Conservation (phyloP, 2,113 vertebrate species). For the Cygnus atratus region DNA sequence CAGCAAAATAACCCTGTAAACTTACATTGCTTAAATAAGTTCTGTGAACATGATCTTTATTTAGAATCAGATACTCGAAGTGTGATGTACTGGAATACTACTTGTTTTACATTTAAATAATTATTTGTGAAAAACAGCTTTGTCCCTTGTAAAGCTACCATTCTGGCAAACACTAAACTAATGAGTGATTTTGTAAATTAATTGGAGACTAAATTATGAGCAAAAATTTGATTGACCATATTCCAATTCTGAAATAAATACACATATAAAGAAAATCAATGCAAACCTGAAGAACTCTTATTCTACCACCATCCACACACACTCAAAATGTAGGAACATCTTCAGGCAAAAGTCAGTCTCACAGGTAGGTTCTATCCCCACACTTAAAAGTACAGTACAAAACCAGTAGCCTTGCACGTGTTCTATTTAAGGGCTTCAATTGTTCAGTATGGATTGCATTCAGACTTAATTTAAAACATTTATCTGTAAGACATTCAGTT, state of each 20-base stretch:
- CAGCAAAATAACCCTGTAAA: neutral
- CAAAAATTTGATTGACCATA: neutral
- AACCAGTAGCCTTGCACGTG: neutral
- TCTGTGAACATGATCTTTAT: neutral
- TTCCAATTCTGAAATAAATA: neutral
- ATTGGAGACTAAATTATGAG: neutral
- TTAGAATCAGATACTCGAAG: neutral
- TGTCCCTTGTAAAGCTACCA: neutral
- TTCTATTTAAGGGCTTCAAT: neutral
- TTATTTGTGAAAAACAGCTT: neutral
- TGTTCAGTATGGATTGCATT: neutral
- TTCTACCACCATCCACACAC: neutral
- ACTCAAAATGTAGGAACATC: neutral
- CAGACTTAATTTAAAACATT: neutral
- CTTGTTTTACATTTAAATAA: neutral
- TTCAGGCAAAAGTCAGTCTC: neutral
- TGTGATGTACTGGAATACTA: neutral
- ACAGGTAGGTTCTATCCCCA: neutral
- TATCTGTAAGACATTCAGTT: neutral
- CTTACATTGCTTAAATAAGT: neutral
- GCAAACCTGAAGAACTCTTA: neutral
- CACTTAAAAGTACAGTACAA: neutral
- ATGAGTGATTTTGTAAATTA: neutral
- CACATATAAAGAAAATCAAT: neutral
- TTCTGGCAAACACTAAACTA: neutral